Evolutionary conservation across 1,140 invertebrate species (phyloP), one percentile per base, ranked within the genome.

Genomic region (Zaprionus ghesquierei): DNA sequence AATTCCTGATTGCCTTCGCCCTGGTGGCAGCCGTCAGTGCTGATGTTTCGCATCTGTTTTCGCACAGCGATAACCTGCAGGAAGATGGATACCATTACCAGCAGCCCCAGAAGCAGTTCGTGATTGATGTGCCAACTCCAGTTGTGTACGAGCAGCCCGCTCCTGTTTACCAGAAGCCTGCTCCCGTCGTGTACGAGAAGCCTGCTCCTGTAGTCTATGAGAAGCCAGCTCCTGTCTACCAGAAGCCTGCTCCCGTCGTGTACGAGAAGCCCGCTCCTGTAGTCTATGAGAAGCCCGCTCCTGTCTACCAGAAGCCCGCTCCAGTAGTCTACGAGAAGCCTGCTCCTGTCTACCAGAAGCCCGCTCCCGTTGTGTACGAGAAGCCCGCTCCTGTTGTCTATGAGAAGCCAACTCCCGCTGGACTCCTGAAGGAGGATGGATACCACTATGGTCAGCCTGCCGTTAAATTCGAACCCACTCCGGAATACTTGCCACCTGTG

Each of bases 21-120:
- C 56, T 91, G 54, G 77, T 91, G 79, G 90, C 87, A 31, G 90
- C 66, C 27, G 90, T 79, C 63, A 86, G 87, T 29, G 90, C 90
- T 61, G 90, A 91, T 63, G 90, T 91, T 5, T 90, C 87, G 25
- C 90, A 91, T 71, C 72, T 91, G 68, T 91, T 91, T 59, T 81
- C 79, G 41, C n/a, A 72, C 70, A 91, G 90, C 75, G 76, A 91
- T 64, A 90, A 91, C 44, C 75, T 91, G 49, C 86, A 91, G 29
- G 90, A 85, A 15, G 90, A 91, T 89, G 90, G 90, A 46, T 91
- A 91, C 60, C 89, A 91, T 59, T 91, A 91, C 31, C 44, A 74
- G 35, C 58, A 69, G 12, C 90, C 90, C 18, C 25, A 58, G 5
- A 58, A 72, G 27, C 75, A 79, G 20, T 65, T 89, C 27, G 84